phyloP scores from a whole-genome alignment of 2,113 vertebrate species.

The Sapajus apella region DNA sequence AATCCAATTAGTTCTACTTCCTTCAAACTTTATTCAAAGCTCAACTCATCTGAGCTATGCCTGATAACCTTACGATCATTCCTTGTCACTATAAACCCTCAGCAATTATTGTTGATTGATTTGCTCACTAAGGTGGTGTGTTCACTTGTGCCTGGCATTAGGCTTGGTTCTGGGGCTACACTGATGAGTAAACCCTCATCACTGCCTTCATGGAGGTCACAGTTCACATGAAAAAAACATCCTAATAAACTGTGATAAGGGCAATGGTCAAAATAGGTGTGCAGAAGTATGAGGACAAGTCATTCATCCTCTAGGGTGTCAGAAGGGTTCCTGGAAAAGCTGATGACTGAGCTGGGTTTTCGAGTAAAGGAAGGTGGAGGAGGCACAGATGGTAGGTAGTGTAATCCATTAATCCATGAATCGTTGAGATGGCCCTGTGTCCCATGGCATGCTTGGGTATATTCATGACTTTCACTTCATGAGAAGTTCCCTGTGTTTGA shows the following conservation, averaged over 20 bases:
- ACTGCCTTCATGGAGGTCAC: constrained; percentile 51
- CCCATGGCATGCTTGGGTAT: too few species aligned
- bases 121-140: background rate
- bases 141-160: background rate
- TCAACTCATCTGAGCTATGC: background rate
- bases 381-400: fast-evolving
- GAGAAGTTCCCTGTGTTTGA: background rate
- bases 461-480: background rate
- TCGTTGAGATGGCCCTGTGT: background rate
- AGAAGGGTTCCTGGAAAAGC: constrained; percentile 25
- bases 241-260: constrained; percentile 33
- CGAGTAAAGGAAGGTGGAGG: background rate
- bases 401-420: too few species aligned
- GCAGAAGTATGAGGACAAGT: background rate
- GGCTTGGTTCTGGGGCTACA: background rate
- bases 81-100: background rate
- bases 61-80: background rate
- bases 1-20: background rate
- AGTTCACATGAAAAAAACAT: constrained; percentile 11
- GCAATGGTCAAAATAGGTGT: background rate
- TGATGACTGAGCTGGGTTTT: background rate
- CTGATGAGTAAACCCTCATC: background rate
- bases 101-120: background rate
- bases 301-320: background rate
- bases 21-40: background rate